Percentiles rank a stretch among this genome's conserved stretches.
phyloP scores from a whole-genome alignment of 2,888 invertebrate species.

The Leptopilina syphax region DNA sequence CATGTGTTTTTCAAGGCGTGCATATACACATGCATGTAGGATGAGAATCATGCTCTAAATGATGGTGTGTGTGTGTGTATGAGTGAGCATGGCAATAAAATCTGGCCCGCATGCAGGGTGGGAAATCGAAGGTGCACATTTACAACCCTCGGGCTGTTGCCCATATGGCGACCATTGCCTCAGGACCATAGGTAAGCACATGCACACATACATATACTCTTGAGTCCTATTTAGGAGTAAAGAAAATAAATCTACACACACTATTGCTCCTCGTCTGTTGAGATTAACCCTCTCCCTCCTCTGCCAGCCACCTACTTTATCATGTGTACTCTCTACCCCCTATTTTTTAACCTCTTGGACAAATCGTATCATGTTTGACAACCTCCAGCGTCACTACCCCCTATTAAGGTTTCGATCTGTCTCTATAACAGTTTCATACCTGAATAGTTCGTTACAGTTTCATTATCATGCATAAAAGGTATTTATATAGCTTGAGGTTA shows the following conservation, averaged over 20 bases:
- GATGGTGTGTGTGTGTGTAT: constrained; percentile 40
- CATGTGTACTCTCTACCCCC: constrained; percentile 25
- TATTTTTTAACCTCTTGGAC: constrained; percentile 27
- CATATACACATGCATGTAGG: constrained; percentile 34
- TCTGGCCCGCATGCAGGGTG: constrained; percentile 72
- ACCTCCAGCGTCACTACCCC: constrained; percentile 34
- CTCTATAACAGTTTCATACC: constrained; percentile 47
- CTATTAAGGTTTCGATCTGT: constrained; percentile 56
- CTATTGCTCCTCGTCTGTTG: constrained; percentile 14
- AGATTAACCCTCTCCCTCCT: constrained; percentile 5
- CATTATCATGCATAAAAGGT: not conserved
- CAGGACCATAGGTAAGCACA: constrained; percentile 65
- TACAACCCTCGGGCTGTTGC: constrained; percentile 67
- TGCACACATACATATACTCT: not conserved
- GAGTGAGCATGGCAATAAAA: constrained; percentile 64
- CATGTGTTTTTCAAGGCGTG: constrained; percentile 45
- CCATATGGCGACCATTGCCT: constrained; percentile 74
- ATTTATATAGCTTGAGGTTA: not conserved
- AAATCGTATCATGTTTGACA: constrained; percentile 44
- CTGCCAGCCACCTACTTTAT: constrained; percentile 30
- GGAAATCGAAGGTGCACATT: constrained; percentile 65
- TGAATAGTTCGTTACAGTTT: not conserved
- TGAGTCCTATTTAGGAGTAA: not conserved
- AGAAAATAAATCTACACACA: too few species aligned
- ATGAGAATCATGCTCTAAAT: constrained; percentile 41